Evolutionary conservation across 2,113 vertebrate species (phyloP).

Genomic region (Empidonax alnorum): DNA sequence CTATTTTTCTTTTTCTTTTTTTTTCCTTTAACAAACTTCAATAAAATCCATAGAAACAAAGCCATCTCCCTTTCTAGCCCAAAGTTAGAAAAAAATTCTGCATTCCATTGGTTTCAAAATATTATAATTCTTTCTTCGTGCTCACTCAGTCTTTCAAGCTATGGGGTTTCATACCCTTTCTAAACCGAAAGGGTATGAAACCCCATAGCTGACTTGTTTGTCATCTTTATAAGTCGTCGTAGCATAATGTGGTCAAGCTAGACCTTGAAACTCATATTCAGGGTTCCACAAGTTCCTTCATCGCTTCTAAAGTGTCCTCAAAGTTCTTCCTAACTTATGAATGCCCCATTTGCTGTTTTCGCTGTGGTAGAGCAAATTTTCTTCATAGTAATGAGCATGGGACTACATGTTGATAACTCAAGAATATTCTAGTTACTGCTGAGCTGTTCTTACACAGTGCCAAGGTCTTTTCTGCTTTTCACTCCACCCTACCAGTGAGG

Average conservation of each 20-base stretch:
- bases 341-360: neutral
- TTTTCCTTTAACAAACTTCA: neutral
- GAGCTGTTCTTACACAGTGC: neutral
- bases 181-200: neutral
- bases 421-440: neutral
- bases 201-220: neutral
- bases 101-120: neutral
- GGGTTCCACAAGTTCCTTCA: neutral
- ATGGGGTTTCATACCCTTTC: neutral
- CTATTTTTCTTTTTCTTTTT: accelerated
- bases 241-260: neutral
- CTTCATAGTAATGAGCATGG: neutral
- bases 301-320: neutral
- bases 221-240: neutral
- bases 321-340: neutral
- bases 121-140: neutral
- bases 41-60: neutral
- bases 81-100: neutral
- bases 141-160: neutral
- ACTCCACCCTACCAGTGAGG: too few relatives aligned
- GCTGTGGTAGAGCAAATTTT: neutral
- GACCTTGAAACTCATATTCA: neutral
- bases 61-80: neutral
- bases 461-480: neutral
- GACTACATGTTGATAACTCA: neutral